Evolutionary conservation across 2,113 vertebrate species (phyloP), one percentile per base, ranked within the genome.

Genomic region (Brienomyrus brachyistius): DNA sequence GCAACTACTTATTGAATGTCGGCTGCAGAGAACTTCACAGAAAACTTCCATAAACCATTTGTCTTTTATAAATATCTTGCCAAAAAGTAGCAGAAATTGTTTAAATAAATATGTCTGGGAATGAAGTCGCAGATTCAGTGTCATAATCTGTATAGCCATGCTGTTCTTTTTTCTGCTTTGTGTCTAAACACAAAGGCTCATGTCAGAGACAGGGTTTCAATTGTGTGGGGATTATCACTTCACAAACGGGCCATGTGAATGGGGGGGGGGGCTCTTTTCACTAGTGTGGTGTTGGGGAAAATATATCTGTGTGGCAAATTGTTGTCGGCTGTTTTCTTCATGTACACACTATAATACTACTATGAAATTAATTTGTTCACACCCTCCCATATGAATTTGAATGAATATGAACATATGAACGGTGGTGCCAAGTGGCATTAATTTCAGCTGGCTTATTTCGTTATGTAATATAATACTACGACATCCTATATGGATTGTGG

Each of bases 111-210:
- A 27, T 91, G 88, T 91, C 88, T 91, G 90, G 82, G 88, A 88
- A 90, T 92, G 87, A 91, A 80, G 88, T 91, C 93, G 90, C 93
- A 91, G 93, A 27, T 94, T 92, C 93, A 91, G 94, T 94, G 93
- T 94, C 94, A 91, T 21, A 83, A 83, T 91, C 92, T 91, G 91
- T 91, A 92, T 92, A 93, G 92, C 92, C 84, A 43, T 59, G 90
- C 92, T 92, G 91, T 93, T 94, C 92, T 93, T 89, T 48, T 92
- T 93, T 93, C 92, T 94, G 92, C 94, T 91, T 93, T 94, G 94
- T 94, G 88, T 92, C 94, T 91, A 92, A 94, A 94, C 94, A 90
- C 91, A 27, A 91, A 84, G 23, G 91, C 88, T 88, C 90, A 90
- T 91, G 92, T 92, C 90, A 90, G 89, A 93, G 90, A 93, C 92